A percentile compares a stretch with the other conserved stretches of the same genome.
phyloP scores from a whole-genome alignment of 2,113 vertebrate species.

The Pseudorhombus dupliciocellatus region DNA sequence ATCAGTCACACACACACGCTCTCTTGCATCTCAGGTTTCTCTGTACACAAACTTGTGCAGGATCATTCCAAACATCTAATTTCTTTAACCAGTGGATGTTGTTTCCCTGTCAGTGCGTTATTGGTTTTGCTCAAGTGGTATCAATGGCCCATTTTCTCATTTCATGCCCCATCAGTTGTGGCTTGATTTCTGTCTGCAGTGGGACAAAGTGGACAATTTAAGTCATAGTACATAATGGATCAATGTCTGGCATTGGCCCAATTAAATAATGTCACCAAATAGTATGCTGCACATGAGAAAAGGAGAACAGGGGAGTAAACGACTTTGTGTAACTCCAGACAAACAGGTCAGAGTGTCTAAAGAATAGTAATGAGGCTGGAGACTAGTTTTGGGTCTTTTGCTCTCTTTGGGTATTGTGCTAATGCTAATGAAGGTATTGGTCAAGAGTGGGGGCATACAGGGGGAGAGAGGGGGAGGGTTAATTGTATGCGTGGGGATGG shows the following conservation, averaged over 20 bases:
- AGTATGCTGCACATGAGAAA: not conserved
- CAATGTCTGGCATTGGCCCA: no score
- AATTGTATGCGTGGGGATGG: slow-evolving; percentile 71
- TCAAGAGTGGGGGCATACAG: slow-evolving; percentile 23
- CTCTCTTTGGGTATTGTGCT: slow-evolving; percentile 63
- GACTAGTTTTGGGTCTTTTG: slow-evolving; percentile 35
- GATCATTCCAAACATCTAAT: not conserved
- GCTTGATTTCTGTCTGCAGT: not conserved
- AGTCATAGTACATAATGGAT: not conserved
- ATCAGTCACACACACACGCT: not conserved
- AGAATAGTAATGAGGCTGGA: slow-evolving; percentile 33
- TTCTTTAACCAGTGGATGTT: no score
- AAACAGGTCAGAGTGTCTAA: not conserved
- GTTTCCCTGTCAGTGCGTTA: not conserved
- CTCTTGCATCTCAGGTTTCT: not conserved
- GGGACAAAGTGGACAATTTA: slow-evolving; percentile 8
- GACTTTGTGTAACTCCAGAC: not conserved
- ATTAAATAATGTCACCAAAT: not conserved
- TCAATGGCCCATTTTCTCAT: slow-evolving; percentile 1
- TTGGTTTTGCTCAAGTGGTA: not conserved
- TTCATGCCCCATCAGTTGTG: slow-evolving; percentile 10
- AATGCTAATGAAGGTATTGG: slow-evolving; percentile 66
- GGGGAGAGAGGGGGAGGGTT: slow-evolving; percentile 34
- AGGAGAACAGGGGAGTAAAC: not conserved
- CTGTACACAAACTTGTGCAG: no score